Base-by-base conservation (phyloP, 2,888 invertebrate genomes). In the Heteropelma amictum region DNA sequence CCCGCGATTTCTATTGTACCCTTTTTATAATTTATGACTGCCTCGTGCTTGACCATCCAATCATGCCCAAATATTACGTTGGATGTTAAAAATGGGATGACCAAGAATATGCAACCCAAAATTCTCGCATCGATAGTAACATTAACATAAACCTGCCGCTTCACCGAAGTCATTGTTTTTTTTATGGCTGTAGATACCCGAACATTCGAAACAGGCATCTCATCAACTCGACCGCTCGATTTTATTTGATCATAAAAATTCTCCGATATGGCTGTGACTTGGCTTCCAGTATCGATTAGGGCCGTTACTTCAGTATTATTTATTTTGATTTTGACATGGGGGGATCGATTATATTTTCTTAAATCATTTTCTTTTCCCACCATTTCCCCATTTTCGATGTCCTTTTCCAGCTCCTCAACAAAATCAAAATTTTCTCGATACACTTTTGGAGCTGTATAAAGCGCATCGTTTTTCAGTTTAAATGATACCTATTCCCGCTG, bases 81-180 rank as follows among this genome's bases (percentile, higher is more conserved):
- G n/a, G n/a, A n/a, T n/a, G n/a, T n/a, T n/a, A n/a, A n/a, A n/a
- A n/a, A n/a, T n/a, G n/a, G n/a, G n/a, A n/a, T n/a, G n/a, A n/a
- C n/a, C n/a, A n/a, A n/a, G n/a, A n/a, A n/a, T n/a, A n/a, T n/a
- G n/a, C n/a, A n/a, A n/a, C n/a, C n/a, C n/a, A n/a, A n/a, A n/a
- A n/a, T n/a, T n/a, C n/a, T n/a, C n/a, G n/a, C n/a, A n/a, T n/a
- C n/a, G n/a, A n/a, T n/a, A n/a, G n/a, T n/a, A n/a, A n/a, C n/a
- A n/a, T n/a, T n/a, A n/a, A n/a, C 1, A 8, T 8, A 42, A 5
- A 42, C 21, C 35, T 72, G 71, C 17, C 17, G 21, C 21, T 72
- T 72, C 7, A 72, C 40, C 0, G 56, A 40, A n/a, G 56, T 71
- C 0, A 47, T 47, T 5, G 54, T 63, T 40, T 71, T 71, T n/a